Evolutionary conservation across 2,797 vertebrate species (phyloP), one percentile per base, ranked within the genome.

Genomic region (Crypturellus tataupa): DNA sequence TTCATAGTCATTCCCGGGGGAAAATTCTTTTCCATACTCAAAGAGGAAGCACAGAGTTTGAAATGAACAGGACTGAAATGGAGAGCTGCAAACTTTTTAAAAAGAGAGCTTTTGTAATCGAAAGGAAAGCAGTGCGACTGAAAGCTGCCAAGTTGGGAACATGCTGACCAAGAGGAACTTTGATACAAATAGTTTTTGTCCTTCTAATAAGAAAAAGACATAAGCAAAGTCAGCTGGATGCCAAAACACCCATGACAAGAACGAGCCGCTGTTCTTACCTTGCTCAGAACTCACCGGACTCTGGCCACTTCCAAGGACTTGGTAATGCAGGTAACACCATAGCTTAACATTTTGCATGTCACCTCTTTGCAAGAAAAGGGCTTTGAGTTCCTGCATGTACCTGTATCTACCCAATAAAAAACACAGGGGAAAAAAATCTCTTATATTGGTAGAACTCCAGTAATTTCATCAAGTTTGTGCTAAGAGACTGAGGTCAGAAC

Each of bases 281-380:
- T 62, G 65, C 76, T 94, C 90, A 89, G 93, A 96, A 92, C 84
- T 96, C 84, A 47, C 33, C 80, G 92, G 92, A 85, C 86, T 87
- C 68, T 93, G 71, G 53, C 37, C 68, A 84, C 53, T 93, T 85
- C 1, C 1, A 76, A 93, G 80, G 40, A 62, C 49, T 95, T 96
- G 93, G 65, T 80, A 92, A 78, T 85, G 47, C 79, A 51, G 78
- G 94, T 95, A 95, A 95, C 62, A 85, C 69, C 89, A 95, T 95
- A 95, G 83, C 93, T 87, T 95, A 87, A 95, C 81, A 95, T 92
- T 95, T 88, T 92, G 79, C 90, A 63, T 56, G 44, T 90, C 93
- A 83, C 37, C 79, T 96, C 89, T 95, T 90, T 63, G 70, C 42
- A 88, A 77, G 94, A 89, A 89, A 95, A 92, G 75, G 94, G 68